phyloP scores from a whole-genome alignment of 2,888 invertebrate genomes.

The Ormyrus rosae region DNA sequence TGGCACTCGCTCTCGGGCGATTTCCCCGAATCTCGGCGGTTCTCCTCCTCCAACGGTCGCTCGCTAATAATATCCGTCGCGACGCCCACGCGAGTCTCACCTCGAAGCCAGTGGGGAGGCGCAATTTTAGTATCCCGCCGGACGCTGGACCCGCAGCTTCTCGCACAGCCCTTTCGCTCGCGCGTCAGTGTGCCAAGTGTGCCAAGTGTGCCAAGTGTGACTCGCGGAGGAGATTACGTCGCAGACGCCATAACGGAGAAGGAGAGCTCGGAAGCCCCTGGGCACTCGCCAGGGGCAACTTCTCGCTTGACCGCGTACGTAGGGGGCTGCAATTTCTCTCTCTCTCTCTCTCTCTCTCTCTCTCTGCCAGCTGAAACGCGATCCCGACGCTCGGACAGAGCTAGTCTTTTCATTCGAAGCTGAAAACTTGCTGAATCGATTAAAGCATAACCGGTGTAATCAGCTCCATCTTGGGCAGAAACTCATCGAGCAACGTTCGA shows the following conservation, averaged over 20 bases:
- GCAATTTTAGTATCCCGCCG: constrained; percentile 66
- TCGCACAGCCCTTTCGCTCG: constrained; percentile 3
- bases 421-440: too few relatives aligned
- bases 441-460: neutral
- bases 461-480: neutral
- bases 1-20: constrained; percentile 14
- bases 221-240: neutral
- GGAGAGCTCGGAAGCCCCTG: constrained; percentile 63
- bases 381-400: neutral
- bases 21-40: constrained; percentile 41
- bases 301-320: constrained; percentile 60
- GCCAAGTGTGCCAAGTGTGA: neutral
- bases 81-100: constrained; percentile 46
- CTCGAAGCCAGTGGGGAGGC: constrained; percentile 39
- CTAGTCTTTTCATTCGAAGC: neutral
- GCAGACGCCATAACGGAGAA: constrained; percentile 66
- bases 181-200: neutral
- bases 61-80: constrained; percentile 51
- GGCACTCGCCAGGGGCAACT: constrained; percentile 41
- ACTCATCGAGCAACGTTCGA: constrained; percentile 39
- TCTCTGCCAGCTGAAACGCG: constrained; percentile 31
- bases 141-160: constrained; percentile 61
- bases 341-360: too few relatives aligned
- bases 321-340: constrained; percentile 61
- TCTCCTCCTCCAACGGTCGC: neutral